Conservation (phyloP, 2,113 vertebrate genomes). For the Onychostoma macrolepis region DNA sequence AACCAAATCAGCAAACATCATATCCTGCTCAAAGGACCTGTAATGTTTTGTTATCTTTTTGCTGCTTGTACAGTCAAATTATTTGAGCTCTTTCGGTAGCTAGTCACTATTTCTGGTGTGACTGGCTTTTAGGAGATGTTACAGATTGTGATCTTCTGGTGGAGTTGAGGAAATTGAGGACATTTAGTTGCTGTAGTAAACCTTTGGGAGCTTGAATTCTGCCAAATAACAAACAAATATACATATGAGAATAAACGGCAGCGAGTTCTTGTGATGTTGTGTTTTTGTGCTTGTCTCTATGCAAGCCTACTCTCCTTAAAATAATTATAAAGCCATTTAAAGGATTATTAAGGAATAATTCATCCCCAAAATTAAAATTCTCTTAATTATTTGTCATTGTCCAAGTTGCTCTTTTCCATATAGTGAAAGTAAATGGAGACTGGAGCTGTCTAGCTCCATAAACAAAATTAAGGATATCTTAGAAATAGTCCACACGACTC, state of each 20-base stretch:
- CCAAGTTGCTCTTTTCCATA: not conserved
- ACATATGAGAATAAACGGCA: not conserved
- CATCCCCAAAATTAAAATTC: not conserved
- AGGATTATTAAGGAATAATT: not conserved
- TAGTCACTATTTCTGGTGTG: not conserved
- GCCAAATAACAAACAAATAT: not conserved
- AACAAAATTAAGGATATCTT: not conserved
- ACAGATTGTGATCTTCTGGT: not conserved
- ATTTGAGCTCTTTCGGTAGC: not conserved
- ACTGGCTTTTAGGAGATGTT: not conserved
- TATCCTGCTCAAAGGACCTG: not conserved
- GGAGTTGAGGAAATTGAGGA: not conserved
- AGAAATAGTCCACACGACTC: not conserved
- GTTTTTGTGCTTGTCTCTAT: not conserved
- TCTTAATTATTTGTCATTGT: too few species aligned
- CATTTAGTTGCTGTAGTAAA: not conserved
- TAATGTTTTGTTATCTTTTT: not conserved
- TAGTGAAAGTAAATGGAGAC: not conserved
- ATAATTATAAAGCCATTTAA: not conserved
- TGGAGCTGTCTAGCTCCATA: not conserved
- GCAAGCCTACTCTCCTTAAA: not conserved
- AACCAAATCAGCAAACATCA: slow-evolving; percentile 21
- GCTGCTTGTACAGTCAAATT: not conserved
- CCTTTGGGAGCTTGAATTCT: not conserved
- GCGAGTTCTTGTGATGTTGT: not conserved